A percentile compares a stretch with the other conserved stretches of the same genome.
phyloP scores from a whole-genome alignment of 2,113 vertebrate species.

The Zeus faber region DNA sequence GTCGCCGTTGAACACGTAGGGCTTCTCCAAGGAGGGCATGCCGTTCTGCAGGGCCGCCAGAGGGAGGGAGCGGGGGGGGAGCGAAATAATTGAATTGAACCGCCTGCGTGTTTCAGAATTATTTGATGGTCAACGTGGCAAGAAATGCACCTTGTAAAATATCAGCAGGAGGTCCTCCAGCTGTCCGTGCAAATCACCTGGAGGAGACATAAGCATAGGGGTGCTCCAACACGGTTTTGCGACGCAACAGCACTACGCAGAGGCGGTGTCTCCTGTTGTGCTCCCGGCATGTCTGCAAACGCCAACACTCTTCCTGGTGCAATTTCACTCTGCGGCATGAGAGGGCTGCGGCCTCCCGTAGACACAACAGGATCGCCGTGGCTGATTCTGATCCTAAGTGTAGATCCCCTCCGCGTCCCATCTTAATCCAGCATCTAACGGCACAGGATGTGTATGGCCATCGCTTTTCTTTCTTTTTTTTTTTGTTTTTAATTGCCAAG shows the following conservation, averaged over 20 bases:
- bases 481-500: no score
- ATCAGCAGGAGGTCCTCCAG: constrained; percentile 87
- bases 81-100: not conserved
- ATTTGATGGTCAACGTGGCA: not conserved
- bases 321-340: no score
- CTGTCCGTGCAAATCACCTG: constrained; percentile 90
- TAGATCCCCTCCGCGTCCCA: no score
- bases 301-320: no score
- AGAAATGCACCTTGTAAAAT: constrained; percentile 81
- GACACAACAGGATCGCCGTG: no score
- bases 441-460: not conserved
- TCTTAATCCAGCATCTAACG: not conserved
- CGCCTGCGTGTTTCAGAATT: not conserved
- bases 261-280: no score
- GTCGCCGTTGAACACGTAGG: constrained; percentile 92
- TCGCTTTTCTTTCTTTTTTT: no score
- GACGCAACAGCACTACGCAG: not conserved
- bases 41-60: constrained; percentile 85
- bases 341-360: no score
- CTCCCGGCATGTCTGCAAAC: no score
- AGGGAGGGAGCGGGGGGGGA: no score
- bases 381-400: no score
- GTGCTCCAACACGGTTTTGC: not conserved
- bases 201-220: no score
- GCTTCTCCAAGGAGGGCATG: constrained; percentile 86